A percentile compares a stretch with the other conserved stretches of the same genome.
Evolutionary conservation across 1,140 invertebrate species (phyloP).

Genomic region (Helicoverpa armigera): DNA sequence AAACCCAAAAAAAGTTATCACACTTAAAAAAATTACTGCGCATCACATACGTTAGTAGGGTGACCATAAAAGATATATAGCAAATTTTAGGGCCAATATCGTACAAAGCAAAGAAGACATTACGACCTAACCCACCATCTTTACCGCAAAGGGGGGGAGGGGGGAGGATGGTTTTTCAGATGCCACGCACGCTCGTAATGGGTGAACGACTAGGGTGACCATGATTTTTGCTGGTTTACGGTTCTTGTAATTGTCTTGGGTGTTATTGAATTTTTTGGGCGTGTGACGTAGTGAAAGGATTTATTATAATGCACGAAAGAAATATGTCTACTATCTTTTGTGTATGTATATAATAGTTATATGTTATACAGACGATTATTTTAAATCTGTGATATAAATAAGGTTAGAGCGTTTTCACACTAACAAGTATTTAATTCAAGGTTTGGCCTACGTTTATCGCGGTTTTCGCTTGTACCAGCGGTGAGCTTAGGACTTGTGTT

Average conservation of each 20-base stretch:
- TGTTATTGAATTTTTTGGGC: not conserved
- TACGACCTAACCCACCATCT: not conserved
- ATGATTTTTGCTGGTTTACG: not conserved
- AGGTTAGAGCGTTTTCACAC: too few species aligned
- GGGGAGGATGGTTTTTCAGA: constrained; percentile 12
- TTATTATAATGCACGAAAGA: too few species aligned
- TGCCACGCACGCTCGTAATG: constrained; percentile 40
- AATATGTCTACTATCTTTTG: too few species aligned
- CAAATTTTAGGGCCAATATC: constrained; percentile 44
- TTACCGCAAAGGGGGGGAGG: constrained; percentile 8
- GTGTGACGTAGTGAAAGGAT: too few species aligned
- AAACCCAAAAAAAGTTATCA: constrained; percentile 12
- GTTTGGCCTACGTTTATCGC: too few species aligned
- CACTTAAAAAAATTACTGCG: constrained; percentile 2
- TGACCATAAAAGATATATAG: constrained; percentile 39
- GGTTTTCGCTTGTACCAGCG: too few species aligned
- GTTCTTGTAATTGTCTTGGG: not conserved
- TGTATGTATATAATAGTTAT: too few species aligned
- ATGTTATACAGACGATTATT: too few species aligned
- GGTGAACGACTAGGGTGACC: constrained; percentile 6
- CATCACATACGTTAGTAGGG: constrained; percentile 4
- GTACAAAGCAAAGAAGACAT: constrained; percentile 44
- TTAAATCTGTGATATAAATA: too few species aligned
- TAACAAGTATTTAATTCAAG: too few species aligned
- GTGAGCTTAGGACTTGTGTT: too few species aligned